A percentile compares a stretch with the other conserved stretches of the same genome.
Conservation (phyloP, 2,113 vertebrate species). For the Chlorodrepanis virens region DNA sequence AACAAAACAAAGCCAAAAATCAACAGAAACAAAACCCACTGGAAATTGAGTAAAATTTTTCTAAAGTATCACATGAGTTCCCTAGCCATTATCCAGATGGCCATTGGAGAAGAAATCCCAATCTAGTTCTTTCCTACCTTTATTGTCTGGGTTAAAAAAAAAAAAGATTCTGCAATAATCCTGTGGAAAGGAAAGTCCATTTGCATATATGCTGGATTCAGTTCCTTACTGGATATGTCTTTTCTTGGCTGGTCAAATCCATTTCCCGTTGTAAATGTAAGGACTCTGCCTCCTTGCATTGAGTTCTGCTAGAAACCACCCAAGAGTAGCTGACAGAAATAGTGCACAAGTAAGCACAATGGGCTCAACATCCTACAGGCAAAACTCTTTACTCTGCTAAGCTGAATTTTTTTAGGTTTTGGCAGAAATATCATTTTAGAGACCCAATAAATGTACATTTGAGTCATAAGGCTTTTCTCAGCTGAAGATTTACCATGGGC, state of each 20-base stretch:
- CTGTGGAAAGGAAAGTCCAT: background rate
- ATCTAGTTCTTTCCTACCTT: background rate
- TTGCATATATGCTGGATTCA: background rate
- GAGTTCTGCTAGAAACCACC: constrained; percentile 28
- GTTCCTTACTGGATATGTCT: background rate
- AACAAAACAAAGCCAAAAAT: background rate
- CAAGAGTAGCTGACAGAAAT: constrained; percentile 3
- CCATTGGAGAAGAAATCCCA: background rate
- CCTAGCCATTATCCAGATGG: background rate
- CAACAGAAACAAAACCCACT: background rate
- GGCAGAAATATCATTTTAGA: constrained; percentile 50
- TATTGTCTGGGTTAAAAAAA: background rate
- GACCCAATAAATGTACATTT: constrained; percentile 47
- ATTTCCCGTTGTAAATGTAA: constrained; percentile 30
- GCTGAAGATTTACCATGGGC: constrained; percentile 60
- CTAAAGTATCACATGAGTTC: background rate
- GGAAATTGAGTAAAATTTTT: background rate
- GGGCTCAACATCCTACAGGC: constrained; percentile 18
- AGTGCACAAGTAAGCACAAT: constrained; percentile 24
- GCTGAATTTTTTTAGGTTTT: constrained; percentile 17
- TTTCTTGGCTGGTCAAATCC: background rate
- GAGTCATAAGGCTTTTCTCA: constrained; percentile 52
- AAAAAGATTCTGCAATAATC: background rate
- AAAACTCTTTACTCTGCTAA: constrained; percentile 17
- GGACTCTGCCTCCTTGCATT: background rate